phyloP scores from a whole-genome alignment of 2,797 vertebrate species.

The Eulemur coronatus region DNA sequence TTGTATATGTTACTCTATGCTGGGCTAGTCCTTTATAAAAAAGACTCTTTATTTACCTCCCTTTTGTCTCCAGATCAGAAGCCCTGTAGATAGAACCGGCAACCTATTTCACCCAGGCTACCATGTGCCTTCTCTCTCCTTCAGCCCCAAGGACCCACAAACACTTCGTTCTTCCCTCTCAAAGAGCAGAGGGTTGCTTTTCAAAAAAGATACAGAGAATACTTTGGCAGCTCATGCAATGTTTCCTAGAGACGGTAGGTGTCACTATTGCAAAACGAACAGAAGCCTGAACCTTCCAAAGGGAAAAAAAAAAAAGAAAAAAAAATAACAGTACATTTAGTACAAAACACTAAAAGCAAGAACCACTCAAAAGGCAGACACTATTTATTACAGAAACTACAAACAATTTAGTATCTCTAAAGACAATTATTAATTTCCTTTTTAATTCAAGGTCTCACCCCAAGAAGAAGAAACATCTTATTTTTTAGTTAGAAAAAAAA shows the following conservation, averaged over 20 bases:
- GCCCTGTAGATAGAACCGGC: not conserved
- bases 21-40: not conserved
- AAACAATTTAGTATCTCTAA: conserved; percentile 77
- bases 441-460: conserved; percentile 73
- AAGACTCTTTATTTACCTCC: not conserved
- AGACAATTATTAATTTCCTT: conserved; percentile 79
- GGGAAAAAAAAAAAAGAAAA: conserved; percentile 28
- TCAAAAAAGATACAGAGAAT: not conserved
- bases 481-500: conserved; percentile 67
- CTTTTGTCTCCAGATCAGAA: not conserved
- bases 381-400: conserved; percentile 78
- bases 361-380: conserved; percentile 73
- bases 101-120: not conserved
- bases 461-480: conserved; percentile 47
- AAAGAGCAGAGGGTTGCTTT: not conserved
- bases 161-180: not conserved
- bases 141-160: not conserved
- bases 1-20: not conserved
- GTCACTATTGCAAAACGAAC: conserved; percentile 85
- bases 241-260: conserved; percentile 75
- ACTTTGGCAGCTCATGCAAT: conserved; percentile 70
- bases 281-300: not conserved
- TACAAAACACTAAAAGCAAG: conserved; percentile 62
- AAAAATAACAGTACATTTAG: conserved; percentile 52
- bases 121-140: not conserved